Conservation (phyloP, 2,888 invertebrate genomes). For the Chesias legatella region DNA sequence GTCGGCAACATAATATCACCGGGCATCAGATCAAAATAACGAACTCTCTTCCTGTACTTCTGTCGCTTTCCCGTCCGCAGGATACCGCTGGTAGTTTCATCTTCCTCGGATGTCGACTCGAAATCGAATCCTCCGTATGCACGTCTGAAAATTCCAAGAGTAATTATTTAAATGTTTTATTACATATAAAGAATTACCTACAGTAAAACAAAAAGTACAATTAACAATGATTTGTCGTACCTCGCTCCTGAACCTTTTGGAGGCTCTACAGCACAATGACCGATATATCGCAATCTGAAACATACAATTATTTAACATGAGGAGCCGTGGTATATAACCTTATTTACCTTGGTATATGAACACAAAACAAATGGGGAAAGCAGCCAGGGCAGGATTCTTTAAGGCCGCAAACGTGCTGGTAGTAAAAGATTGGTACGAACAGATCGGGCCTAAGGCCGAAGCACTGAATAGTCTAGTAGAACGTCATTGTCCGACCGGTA, state of each 20-base stretch:
- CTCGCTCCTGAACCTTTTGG: conserved; percentile 25
- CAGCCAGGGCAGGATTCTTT: too few relatives aligned
- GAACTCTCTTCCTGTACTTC: conserved; percentile 47
- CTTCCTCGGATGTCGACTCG: conserved; percentile 35
- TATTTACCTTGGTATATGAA: too few relatives aligned
- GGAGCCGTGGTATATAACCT: too few relatives aligned
- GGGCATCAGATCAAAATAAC: conserved; percentile 53
- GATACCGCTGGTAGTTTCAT: conserved; percentile 34
- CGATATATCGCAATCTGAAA: conserved; percentile 62
- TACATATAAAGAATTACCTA: too few relatives aligned
- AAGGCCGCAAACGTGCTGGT: too few relatives aligned
- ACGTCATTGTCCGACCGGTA: too few relatives aligned
- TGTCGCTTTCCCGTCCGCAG: conserved; percentile 32
- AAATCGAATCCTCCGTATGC: conserved; percentile 34
- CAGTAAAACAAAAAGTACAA: too few relatives aligned
- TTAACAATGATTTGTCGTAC: conserved; percentile 24
- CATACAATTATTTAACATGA: conserved; percentile 1
- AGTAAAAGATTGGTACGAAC: too few relatives aligned
- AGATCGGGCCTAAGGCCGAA: too few relatives aligned
- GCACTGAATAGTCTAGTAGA: too few relatives aligned
- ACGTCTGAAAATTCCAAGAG: conserved; percentile 10
- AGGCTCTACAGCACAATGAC: conserved; percentile 55
- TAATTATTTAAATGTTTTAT: too few relatives aligned
- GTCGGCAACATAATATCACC: conserved; percentile 54
- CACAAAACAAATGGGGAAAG: too few relatives aligned